Percentiles rank a stretch among this genome's conserved stretches.
Evolutionary conservation across 92 coral and sea anemone species (phyloP).

Genomic region (Epizoanthus fatuus): DNA sequence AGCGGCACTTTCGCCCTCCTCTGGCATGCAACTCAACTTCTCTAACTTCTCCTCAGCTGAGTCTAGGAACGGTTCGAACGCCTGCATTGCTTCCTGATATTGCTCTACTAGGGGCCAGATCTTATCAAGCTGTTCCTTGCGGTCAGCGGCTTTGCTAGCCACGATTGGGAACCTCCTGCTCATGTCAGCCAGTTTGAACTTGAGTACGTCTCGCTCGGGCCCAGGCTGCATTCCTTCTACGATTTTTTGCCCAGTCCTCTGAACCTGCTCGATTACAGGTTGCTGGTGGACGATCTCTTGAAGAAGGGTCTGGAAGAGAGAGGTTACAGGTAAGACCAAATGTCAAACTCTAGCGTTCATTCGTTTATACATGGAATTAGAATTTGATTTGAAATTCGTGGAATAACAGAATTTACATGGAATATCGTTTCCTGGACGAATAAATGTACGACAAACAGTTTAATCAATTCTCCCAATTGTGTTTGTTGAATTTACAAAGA

Average conservation of each 20-base stretch:
- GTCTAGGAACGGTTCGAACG: constrained; percentile 84
- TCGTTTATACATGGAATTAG: too few relatives aligned
- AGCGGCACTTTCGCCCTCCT: constrained; percentile 77
- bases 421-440: too few relatives aligned
- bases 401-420: too few relatives aligned
- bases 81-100: constrained; percentile 81
- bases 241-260: constrained; percentile 73
- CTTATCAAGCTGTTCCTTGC: constrained; percentile 81
- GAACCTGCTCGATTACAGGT: constrained; percentile 88
- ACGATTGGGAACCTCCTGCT: constrained; percentile 78
- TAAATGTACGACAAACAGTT: too few relatives aligned
- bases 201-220: constrained; percentile 90
- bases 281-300: constrained; percentile 80
- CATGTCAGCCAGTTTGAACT: constrained; percentile 85
- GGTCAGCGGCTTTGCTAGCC: constrained; percentile 80
- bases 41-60: constrained; percentile 86
- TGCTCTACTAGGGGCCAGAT: constrained; percentile 87
- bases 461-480: too few relatives aligned
- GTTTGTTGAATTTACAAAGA: too few relatives aligned
- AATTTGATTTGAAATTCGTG: too few relatives aligned
- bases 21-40: constrained; percentile 69
- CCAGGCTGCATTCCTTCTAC: constrained; percentile 84
- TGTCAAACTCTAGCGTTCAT: not conserved
- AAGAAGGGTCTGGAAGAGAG: constrained; percentile 66
- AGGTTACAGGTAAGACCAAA: not conserved